Percentiles rank a stretch among this genome's conserved stretches.
Conservation (phyloP, 2,113 vertebrate genomes). For the Pseudopodoces humilis region DNA sequence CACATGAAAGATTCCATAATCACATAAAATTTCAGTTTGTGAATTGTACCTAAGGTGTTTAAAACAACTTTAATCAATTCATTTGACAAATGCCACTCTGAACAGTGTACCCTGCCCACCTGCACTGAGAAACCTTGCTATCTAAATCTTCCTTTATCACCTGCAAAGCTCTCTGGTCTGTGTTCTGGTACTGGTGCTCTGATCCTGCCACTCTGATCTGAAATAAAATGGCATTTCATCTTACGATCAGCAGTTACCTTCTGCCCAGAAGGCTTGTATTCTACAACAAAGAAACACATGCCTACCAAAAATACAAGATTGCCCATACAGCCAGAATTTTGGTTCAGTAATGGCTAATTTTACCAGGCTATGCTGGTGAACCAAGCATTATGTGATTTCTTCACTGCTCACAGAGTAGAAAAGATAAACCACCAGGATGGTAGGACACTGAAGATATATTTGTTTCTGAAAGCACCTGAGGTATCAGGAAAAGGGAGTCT, state of each 20-base stretch:
- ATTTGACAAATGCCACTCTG: not conserved
- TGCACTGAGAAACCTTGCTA: not conserved
- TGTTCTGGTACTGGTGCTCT: not conserved
- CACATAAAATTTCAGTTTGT: not conserved
- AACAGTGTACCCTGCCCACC: not conserved
- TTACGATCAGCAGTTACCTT: not conserved
- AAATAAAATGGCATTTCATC: not conserved
- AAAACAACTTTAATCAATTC: not conserved
- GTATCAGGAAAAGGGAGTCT: not conserved
- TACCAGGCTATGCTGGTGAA: not conserved
- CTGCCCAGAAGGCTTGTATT: not conserved
- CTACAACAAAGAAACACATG: not conserved
- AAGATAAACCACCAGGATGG: not conserved
- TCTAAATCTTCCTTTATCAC: not conserved
- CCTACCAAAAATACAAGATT: not conserved
- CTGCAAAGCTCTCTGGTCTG: not conserved
- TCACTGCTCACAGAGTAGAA: not conserved
- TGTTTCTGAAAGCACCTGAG: not conserved
- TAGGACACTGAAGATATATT: not conserved
- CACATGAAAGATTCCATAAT: not conserved
- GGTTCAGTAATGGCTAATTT: not conserved
- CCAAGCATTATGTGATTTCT: not conserved
- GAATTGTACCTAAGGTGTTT: not conserved
- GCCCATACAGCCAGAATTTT: not conserved
- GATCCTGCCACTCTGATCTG: not conserved